Percentiles rank a stretch among this genome's conserved stretches.
Conservation (phyloP, 2,888 invertebrate genomes). For the Seira ritae region DNA sequence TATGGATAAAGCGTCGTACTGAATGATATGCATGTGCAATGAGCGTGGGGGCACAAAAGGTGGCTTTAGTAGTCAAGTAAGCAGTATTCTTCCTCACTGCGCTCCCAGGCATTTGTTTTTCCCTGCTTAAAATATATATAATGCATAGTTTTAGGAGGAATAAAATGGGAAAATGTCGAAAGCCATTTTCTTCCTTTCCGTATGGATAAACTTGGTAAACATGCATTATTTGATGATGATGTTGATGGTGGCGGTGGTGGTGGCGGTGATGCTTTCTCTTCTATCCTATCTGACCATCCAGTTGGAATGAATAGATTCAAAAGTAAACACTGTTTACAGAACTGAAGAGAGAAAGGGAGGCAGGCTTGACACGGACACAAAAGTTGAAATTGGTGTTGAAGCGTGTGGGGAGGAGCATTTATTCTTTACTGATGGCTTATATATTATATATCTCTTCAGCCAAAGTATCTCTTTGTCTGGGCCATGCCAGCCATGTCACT, state of each 20-base stretch:
- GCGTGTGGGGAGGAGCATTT: constrained; percentile 41
- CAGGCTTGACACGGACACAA: constrained; percentile 7
- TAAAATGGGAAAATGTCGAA: constrained; percentile 30
- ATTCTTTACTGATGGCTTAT: constrained; percentile 43
- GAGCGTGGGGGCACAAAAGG: background rate
- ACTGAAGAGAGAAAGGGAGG: constrained; percentile 24
- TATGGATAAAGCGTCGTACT: background rate
- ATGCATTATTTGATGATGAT: constrained; percentile 57
- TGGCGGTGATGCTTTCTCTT: constrained; percentile 22
- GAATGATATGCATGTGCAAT: constrained; percentile 14
- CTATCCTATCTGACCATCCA: constrained; percentile 58
- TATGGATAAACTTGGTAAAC: constrained; percentile 51
- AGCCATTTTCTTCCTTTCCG: constrained; percentile 39
- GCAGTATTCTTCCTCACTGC: too few relatives aligned
- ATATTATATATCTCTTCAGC: constrained; percentile 10
- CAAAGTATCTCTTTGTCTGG: too few relatives aligned
- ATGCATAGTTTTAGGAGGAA: background rate
- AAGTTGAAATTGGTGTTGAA: constrained; percentile 57
- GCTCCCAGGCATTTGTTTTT: constrained; percentile 3
- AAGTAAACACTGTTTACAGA: constrained; percentile 54
- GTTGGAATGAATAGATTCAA: constrained; percentile 63
- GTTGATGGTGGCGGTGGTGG: constrained; percentile 36
- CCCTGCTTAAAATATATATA: constrained; percentile 3
- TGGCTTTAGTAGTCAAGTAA: background rate
- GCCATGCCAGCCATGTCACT: background rate